Base-by-base conservation (phyloP, 2,113 vertebrate species). In the Platysteira castanea region DNA sequence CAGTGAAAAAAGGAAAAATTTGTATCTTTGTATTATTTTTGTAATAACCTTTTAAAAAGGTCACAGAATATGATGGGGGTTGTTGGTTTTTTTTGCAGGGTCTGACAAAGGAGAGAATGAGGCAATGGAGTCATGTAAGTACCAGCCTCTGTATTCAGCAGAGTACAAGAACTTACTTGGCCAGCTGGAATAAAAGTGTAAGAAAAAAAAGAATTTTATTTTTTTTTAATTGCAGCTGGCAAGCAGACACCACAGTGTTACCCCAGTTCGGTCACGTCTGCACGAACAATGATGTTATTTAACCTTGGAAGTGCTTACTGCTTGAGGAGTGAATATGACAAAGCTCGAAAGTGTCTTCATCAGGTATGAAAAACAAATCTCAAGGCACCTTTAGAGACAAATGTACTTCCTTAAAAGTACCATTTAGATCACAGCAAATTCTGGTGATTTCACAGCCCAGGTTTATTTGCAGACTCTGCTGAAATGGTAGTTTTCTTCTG, bases 221-320 rank as follows among this genome's bases (percentile, higher is more conserved):
- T 57, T 84, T 85, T 89, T 94, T 41, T 4, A 16, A 42, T 95
- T 93, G 95, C 83, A 99, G 99, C 99, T 97, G 99, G 99, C 96
- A 99, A 99, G 95, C 99, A 99, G 89, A 98, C 98, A 3, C 99
- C 99, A 4, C 98, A 99, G 85, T 99, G 99, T 93, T 99, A 99
- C 95, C 99, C 99, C 85, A 99, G 99, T 94, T 99, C 99, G 0
- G 99, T 99, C 96, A 99, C 93, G 10, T 98, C 99, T n/a, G 99
- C 99, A 19, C 97, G 99, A 67, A 99, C 99, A 22, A 99, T 99
- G 98, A 99, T 99, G 99, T 98, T 99, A 6, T 99, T 99, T 95
- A 99, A 99, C 96, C 98, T 99, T 9, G 99, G 99, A 79, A 99
- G 99, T 13, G 99, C 99, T 27, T 99, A 99, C 97, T 99, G 99